phyloP scores from a whole-genome alignment of 2,797 vertebrate species.

The Merluccius polli region DNA sequence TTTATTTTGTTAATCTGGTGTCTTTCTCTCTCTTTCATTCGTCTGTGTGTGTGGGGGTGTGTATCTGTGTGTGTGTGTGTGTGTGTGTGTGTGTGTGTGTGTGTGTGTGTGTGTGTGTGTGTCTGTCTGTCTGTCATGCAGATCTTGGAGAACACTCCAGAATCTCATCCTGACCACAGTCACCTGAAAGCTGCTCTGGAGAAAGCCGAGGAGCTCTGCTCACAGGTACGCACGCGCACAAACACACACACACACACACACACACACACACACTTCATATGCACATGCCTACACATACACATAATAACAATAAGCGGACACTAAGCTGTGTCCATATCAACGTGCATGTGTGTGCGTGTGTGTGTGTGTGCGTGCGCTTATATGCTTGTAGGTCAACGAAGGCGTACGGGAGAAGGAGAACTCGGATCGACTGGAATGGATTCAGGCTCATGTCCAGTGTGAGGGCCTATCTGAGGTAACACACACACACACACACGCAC shows the following conservation, averaged over 20 bases:
- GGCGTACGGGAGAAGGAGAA: constrained; percentile 97
- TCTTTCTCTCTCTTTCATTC: background rate
- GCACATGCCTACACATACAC: constrained; percentile 66
- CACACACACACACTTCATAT: constrained; percentile 6
- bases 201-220: constrained; percentile 96
- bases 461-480: constrained; percentile 94
- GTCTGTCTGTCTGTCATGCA: constrained; percentile 35
- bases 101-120: background rate
- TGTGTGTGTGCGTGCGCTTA: constrained; percentile 12
- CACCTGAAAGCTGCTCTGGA: constrained; percentile 93
- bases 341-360: constrained; percentile 5
- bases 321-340: background rate
- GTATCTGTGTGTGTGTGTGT: too few relatives aligned
- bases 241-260: constrained; percentile 34
- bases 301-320: background rate
- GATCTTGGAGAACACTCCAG: constrained; percentile 96
- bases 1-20: background rate
- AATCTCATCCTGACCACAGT: constrained; percentile 93
- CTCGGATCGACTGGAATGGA: constrained; percentile 97
- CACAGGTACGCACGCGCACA: constrained; percentile 60
- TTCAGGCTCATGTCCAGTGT: constrained; percentile 95
- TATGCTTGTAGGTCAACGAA: constrained; percentile 84
- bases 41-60: background rate
- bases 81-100: background rate
- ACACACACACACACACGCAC: constrained; percentile 14